A percentile compares a stretch with the other conserved stretches of the same genome.
Conservation (phyloP, 2,797 vertebrate genomes). For the Eutrigla gurnardus region DNA sequence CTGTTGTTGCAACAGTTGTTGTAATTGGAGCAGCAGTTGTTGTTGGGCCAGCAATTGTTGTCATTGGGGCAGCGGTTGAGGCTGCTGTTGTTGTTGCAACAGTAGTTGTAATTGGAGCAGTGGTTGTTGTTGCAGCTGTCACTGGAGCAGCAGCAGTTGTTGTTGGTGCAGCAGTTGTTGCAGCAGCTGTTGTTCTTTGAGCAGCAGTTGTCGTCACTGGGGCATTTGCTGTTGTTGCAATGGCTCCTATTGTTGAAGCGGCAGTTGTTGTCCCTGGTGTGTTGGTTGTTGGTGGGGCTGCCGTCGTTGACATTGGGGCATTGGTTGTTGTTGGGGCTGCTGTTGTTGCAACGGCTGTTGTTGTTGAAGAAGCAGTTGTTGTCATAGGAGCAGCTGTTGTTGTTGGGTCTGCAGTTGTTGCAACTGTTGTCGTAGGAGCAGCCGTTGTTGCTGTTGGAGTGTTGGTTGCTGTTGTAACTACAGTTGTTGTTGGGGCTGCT, state of each 20-base stretch:
- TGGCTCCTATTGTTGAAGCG: too few relatives aligned
- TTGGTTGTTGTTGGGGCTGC: accelerated
- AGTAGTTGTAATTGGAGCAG: background rate
- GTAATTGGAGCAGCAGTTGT: background rate
- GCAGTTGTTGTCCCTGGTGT: accelerated
- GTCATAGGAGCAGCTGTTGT: too few relatives aligned
- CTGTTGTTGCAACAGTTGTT: background rate
- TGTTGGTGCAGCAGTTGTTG: background rate
- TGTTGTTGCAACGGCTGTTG: accelerated
- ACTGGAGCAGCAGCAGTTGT: too few relatives aligned
- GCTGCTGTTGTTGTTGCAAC: too few relatives aligned
- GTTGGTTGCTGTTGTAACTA: too few relatives aligned
- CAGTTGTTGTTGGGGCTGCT: accelerated
- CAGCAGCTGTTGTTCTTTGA: accelerated
- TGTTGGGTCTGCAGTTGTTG: background rate
- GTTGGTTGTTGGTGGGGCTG: accelerated
- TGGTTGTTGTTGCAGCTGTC: too few relatives aligned
- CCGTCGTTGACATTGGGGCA: accelerated
- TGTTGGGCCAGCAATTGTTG: too few relatives aligned
- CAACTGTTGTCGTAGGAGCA: background rate
- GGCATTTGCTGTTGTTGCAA: too few relatives aligned
- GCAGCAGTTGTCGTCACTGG: background rate
- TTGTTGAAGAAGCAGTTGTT: too few relatives aligned
- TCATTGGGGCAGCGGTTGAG: too few relatives aligned
- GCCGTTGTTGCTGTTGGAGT: background rate